Conservation (phyloP, 53 echinoderm and acorn worm genomes). For the Paracentrotus lividus region DNA sequence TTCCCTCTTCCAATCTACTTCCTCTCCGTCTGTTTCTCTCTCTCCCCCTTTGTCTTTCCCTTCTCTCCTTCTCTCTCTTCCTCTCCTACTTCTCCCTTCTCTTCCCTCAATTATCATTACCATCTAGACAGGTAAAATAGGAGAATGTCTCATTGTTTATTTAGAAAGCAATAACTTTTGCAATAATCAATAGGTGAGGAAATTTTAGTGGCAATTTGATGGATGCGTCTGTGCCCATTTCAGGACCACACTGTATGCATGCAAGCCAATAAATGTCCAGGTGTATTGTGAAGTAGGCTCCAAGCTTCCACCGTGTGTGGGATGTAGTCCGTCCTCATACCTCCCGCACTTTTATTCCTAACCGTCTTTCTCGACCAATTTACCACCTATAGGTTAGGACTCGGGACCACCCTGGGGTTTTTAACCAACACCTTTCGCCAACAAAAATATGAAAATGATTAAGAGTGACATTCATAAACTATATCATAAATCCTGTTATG, state of each 20-base stretch:
- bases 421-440: background rate
- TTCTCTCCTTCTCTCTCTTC: background rate
- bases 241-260: background rate
- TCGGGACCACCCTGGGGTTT: constrained; percentile 46
- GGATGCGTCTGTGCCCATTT: constrained; percentile 39
- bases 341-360: background rate
- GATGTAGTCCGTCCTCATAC: background rate
- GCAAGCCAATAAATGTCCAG: constrained; percentile 54
- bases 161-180: constrained; percentile 1
- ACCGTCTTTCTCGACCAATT: constrained; percentile 14
- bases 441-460: constrained; percentile 59
- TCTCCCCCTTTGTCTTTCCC: background rate
- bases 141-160: constrained; percentile 19
- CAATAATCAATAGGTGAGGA: constrained; percentile 46
- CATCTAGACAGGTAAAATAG: background rate
- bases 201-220: constrained; percentile 59
- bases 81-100: background rate
- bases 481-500: constrained; percentile 33
- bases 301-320: background rate
- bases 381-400: constrained; percentile 9
- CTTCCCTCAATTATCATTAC: background rate
- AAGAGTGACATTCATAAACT: constrained; percentile 18
- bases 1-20: background rate
- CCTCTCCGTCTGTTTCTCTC: background rate
- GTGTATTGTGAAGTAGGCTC: constrained; percentile 38